Evolutionary conservation across 2,113 vertebrate genomes (phyloP), one percentile per base, ranked within the genome.

Genomic region (Elachura formosa): DNA sequence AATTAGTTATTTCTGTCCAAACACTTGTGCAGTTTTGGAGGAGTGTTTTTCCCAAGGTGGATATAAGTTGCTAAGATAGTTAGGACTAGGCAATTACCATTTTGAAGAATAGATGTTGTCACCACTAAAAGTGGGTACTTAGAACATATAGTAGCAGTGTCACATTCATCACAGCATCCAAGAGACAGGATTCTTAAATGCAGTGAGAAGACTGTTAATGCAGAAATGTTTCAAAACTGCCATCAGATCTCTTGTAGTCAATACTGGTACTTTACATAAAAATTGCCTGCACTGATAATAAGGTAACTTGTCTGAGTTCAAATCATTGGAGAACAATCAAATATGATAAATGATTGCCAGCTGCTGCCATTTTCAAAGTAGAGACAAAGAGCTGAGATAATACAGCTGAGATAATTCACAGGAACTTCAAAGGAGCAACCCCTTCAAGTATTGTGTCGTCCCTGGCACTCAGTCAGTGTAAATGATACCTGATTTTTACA

Each of bases 191-290:
- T 78, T 85, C 81, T 97, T 94, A 92, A 97, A 96, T 94, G 95
- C 87, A 96, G 82, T 94, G 96, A 96, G 95, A 96, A 96, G 95
- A 90, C 94, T 95, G 91, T 98, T 98, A 97, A 96, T 95, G 96
- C 93, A 95, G 95, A 97, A 97, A 96, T 94, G 85, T 95, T 97
- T 98, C 96, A 95, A 96, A 98, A 97, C 95, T 97, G 97, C 97
- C 97, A 95, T 95, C 95, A 95, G 78, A 95, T 96, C 97, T 97
- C 97, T 90, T 97, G 97, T 90, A 97, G 91, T 95, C 96, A 89
- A 90, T 96, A 95, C 64, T 66, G 80, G 84, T 90, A 89, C 97
- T 98, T 98, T 97, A 94, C 96, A 97, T 98, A 97, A 98, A 97
- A 98, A 97, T 97, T 96, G 86, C 87, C 94, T 97, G 93, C 89